phyloP scores from a whole-genome alignment of 2,888 invertebrate species.

The Amblyteles armatorius region DNA sequence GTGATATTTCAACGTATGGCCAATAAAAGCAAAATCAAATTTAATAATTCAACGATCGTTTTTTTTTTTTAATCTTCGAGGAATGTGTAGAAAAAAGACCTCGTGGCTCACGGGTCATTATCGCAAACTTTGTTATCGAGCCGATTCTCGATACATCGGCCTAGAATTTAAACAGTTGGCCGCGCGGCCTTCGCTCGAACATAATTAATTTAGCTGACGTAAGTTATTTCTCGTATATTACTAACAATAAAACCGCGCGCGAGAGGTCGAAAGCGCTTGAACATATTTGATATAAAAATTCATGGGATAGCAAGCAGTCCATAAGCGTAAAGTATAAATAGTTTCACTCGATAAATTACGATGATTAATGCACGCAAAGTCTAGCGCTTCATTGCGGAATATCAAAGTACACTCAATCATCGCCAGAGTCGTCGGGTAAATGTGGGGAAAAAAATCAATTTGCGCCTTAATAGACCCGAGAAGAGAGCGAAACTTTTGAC shows the following conservation, averaged over 20 bases:
- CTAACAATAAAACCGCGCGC: slow-evolving; percentile 10
- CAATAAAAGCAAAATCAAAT: slow-evolving; percentile 45
- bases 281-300: slow-evolving; percentile 3
- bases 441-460: slow-evolving; percentile 32
- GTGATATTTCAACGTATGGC: slow-evolving; percentile 60
- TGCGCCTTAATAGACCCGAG: slow-evolving; percentile 33
- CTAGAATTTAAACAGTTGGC: slow-evolving; percentile 45
- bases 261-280: background rate
- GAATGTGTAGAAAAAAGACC: background rate
- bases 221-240: slow-evolving; percentile 11
- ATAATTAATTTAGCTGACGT: slow-evolving; percentile 2
- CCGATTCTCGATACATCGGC: background rate
- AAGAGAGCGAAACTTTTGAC: slow-evolving; percentile 35
- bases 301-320: background rate
- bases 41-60: background rate
- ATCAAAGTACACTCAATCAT: slow-evolving; percentile 26
- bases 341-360: slow-evolving; percentile 29
- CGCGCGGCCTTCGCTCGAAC: background rate
- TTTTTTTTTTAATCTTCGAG: background rate
- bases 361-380: slow-evolving; percentile 29
- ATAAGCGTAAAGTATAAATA: slow-evolving; percentile 18
- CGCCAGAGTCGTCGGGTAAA: background rate
- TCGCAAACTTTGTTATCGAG: background rate
- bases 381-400: slow-evolving; percentile 33
- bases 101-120: background rate